Conservation (phyloP, 2,113 vertebrate species). For the Perca schrenkii region DNA sequence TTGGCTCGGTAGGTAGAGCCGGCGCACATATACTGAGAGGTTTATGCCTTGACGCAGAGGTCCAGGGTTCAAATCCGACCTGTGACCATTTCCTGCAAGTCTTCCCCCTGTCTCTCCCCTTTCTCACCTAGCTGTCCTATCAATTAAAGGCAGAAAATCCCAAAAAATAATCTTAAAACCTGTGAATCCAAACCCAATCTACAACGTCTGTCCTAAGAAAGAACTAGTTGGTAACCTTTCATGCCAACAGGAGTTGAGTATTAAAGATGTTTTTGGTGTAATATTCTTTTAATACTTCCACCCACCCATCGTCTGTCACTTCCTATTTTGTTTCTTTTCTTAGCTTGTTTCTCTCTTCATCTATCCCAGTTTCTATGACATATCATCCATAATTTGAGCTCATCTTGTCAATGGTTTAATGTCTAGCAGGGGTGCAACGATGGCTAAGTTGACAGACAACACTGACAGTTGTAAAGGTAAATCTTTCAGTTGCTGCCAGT, state of each 20-base stretch:
- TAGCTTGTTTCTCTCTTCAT: conserved; percentile 3
- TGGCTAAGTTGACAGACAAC: conserved; percentile 24
- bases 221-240: neutral
- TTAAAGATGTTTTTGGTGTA: neutral
- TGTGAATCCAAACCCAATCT: neutral
- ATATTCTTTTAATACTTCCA: neutral
- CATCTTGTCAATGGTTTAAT: conserved; percentile 31
- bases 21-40: too few relatives aligned
- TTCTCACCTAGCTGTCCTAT: too few relatives aligned
- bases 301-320: neutral
- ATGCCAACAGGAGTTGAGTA: neutral
- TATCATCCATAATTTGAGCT: conserved; percentile 11
- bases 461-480: conserved; percentile 27
- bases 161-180: neutral
- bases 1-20: too few relatives aligned
- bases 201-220: neutral
- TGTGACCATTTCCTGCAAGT: too few relatives aligned
- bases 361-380: neutral
- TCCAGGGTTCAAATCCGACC: too few relatives aligned
- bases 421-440: neutral
- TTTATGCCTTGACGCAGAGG: too few relatives aligned
- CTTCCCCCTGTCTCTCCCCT: too few relatives aligned
- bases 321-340: neutral
- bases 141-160: too few relatives aligned
- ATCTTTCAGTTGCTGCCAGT: conserved; percentile 46